Percentiles rank a stretch among this genome's conserved stretches.
Evolutionary conservation across 2,113 vertebrate species (phyloP).

Genomic region (Sphaerodactylus townsendi): DNA sequence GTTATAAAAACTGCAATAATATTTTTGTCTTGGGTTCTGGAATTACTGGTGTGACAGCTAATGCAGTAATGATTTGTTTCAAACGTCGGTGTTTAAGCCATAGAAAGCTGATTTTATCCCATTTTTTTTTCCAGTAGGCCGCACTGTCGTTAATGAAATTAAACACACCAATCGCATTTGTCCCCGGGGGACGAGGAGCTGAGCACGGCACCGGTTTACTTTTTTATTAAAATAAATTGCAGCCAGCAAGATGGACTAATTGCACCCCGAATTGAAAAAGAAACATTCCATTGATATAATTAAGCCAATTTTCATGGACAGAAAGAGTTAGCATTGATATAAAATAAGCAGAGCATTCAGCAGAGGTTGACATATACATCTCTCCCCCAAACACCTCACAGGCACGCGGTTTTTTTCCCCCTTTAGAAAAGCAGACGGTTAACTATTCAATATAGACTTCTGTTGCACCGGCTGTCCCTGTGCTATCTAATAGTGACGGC

Average conservation of each 20-base stretch:
- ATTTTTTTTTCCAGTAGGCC: conserved; percentile 94
- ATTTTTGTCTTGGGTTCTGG: conserved; percentile 79
- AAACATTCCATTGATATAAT: conserved; percentile 91
- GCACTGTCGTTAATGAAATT: conserved; percentile 97
- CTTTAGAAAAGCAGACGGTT: conserved; percentile 76
- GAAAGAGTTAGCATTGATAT: conserved; percentile 85
- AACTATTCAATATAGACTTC: conserved; percentile 86
- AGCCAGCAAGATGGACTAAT: conserved; percentile 92
- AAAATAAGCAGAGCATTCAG: conserved; percentile 89
- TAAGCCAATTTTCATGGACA: conserved; percentile 93
- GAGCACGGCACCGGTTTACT: conserved; percentile 90
- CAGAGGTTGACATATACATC: conserved; percentile 67
- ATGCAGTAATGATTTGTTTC: conserved; percentile 89
- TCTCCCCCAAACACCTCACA: neutral
- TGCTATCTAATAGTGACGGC: conserved; percentile 78
- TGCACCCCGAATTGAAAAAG: conserved; percentile 86
- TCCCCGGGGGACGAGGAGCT: conserved; percentile 86
- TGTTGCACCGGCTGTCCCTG: conserved; percentile 56
- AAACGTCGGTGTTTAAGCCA: conserved; percentile 86
- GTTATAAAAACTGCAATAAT: conserved; percentile 82
- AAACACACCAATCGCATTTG: conserved; percentile 90
- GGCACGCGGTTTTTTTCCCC: conserved; percentile 32
- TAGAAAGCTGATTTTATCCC: conserved; percentile 89
- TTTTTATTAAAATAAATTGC: conserved; percentile 98
- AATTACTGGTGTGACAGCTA: conserved; percentile 82